Percentiles rank a stretch among this genome's conserved stretches.
phyloP scores from a whole-genome alignment of 2,797 vertebrate species.

The Hyperoplus lanceolatus region DNA sequence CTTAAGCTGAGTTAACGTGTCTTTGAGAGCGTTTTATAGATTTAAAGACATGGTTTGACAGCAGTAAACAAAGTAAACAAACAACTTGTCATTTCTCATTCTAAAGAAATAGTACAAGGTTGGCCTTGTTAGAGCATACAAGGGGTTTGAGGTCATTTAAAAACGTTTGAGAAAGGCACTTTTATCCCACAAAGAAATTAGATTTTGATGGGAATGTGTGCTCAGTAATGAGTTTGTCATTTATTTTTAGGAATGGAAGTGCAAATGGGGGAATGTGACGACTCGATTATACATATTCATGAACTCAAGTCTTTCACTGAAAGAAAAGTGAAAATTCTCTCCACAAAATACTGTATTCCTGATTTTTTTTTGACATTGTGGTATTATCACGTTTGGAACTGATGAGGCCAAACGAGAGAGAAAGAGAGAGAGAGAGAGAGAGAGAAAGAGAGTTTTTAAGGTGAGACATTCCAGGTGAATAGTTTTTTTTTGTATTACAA shows the following conservation, averaged over 20 bases:
- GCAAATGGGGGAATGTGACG: constrained; percentile 55
- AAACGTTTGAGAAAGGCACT: too few relatives aligned
- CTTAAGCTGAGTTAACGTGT: too few relatives aligned
- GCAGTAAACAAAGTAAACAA: too few relatives aligned
- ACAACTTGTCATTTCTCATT: too few relatives aligned
- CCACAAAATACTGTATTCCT: constrained; percentile 13
- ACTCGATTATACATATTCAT: constrained; percentile 53
- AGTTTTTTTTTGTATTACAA: too few relatives aligned
- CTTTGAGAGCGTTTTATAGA: too few relatives aligned
- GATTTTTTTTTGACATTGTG: constrained; percentile 33
- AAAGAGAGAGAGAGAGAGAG: too few relatives aligned
- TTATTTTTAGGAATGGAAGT: constrained; percentile 15
- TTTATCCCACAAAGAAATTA: constrained; percentile 40
- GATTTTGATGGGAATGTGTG: constrained; percentile 54
- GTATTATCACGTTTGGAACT: constrained; percentile 29
- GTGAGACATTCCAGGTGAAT: too few relatives aligned
- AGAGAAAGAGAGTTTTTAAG: too few relatives aligned
- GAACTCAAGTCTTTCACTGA: constrained; percentile 10
- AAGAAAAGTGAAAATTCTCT: constrained; percentile 30
- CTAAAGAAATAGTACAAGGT: constrained; percentile 47
- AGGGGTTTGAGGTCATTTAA: constrained; percentile 52
- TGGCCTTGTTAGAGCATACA: constrained; percentile 44
- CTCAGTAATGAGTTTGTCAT: constrained; percentile 43
- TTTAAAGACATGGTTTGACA: too few relatives aligned
- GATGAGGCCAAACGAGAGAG: constrained; percentile 14